Evolutionary conservation across 2,113 vertebrate genomes (phyloP), one percentile per base, ranked within the genome.

Genomic region (Aptenodytes patagonicus): DNA sequence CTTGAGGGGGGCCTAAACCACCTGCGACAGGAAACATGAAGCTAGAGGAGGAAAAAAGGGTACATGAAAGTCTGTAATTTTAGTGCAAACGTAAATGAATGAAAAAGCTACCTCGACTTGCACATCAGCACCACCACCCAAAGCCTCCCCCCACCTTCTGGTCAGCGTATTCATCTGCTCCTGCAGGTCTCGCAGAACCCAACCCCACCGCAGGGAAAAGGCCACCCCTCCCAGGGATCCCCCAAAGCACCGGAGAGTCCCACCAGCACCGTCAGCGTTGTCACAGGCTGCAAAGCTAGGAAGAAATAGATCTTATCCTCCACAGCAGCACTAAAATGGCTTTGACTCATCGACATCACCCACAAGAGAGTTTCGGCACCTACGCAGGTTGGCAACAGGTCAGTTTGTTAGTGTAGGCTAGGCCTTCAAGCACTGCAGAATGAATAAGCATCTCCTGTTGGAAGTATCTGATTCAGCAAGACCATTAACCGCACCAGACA

Each of bases 11-110:
- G 81, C 99, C 99, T 84, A 99, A 97, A 83, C 99, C 98, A 40
- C 99, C 98, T 93, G 99, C 98, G 1, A 99, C 99, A n/a, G 99
- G 98, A 98, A 99, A 99, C 98, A 99, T 99, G 97, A 99, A 99
- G 98, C 99, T 99, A 95, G 40, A 96, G 97, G 49, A 89, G 94
- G 17, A 97, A 86, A 97, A 97, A 73, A 66, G 4, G 68, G 60
- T 9, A 26, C 1, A 24, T 58, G 15, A 87, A 72, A 80, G 46
- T 42, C 79, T 65, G 7, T 58, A 2, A 60, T 32, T 51, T 44
- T 2, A 52, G 49, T 9, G 38, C 44, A 78, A 80, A 73, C 2
- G 60, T 0, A 77, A 51, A 11, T 0, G 17, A 40, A 0, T 29
- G 57, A 52, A 86, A 86, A 80, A 73, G 34, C 29, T 40, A 51